These are phyloP conservation scores for Catharus minimus DNA, from an alignment of 2,113 vertebrate species.

Conservation along the genomic window DNA sequence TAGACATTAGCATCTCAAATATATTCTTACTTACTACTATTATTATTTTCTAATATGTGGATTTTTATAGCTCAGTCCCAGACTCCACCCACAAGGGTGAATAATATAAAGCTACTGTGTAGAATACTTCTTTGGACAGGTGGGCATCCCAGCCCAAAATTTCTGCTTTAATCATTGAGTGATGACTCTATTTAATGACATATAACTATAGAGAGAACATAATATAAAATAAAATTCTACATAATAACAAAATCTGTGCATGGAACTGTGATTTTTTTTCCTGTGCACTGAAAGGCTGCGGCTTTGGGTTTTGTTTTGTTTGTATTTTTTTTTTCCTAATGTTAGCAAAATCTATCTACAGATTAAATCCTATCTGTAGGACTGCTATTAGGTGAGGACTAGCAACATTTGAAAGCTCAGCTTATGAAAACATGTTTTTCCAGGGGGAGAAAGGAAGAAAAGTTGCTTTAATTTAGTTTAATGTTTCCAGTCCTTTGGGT, in stretches of 20 bases:
- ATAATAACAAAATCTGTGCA: not conserved
- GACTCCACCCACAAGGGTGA: not conserved
- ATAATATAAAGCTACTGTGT: not conserved
- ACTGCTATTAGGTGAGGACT: not conserved
- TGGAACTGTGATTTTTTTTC: not conserved
- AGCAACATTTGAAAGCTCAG: not conserved
- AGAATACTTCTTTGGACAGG: not conserved
- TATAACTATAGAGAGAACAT: not conserved
- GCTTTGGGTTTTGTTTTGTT: not conserved
- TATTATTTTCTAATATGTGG: not conserved
- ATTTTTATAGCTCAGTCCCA: not conserved
- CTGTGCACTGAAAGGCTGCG: not conserved
- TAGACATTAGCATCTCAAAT: not conserved
- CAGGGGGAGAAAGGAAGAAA: not conserved
- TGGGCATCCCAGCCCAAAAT: not conserved
- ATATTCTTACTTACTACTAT: not conserved
- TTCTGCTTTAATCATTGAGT: not conserved
- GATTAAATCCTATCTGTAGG: not conserved
- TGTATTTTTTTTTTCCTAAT: not conserved
- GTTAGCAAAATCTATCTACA: not conserved
- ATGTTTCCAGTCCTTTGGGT: not conserved
- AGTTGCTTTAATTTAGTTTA: conserved; percentile 31
- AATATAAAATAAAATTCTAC: not conserved
- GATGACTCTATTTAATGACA: not conserved
- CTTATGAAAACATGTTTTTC: not conserved